phyloP scores from a whole-genome alignment of 1,140 invertebrate species.

The Scaptomyza hsui region DNA sequence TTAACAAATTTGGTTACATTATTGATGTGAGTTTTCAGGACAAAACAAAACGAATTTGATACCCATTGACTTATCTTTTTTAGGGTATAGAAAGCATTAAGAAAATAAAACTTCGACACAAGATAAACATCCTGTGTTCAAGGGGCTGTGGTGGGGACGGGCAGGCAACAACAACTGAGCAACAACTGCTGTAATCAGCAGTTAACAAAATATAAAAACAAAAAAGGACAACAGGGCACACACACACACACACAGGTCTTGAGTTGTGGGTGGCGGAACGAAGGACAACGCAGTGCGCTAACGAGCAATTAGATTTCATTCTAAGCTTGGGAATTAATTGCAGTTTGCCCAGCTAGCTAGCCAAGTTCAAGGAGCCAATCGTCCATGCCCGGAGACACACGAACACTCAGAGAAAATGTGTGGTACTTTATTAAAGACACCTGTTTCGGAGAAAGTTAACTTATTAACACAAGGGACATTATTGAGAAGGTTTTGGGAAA shows the following conservation, averaged over 20 bases:
- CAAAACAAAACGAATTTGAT: not conserved
- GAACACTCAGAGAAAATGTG: not conserved
- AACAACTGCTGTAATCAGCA: constrained; percentile 84
- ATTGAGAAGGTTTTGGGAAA: no score
- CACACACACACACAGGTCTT: not conserved
- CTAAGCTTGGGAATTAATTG: constrained; percentile 82
- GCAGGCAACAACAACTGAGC: constrained; percentile 39
- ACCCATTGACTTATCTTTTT: not conserved
- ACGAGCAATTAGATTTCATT: constrained; percentile 84
- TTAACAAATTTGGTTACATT: not conserved
- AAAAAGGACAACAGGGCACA: constrained; percentile 40
- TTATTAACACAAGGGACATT: no score
- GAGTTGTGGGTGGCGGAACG: constrained; percentile 4
- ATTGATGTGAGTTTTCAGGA: not conserved
- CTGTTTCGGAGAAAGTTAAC: no score
- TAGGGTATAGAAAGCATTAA: constrained; percentile 57
- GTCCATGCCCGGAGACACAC: not conserved
- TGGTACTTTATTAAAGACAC: not conserved
- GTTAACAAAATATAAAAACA: constrained; percentile 84
- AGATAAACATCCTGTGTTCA: constrained; percentile 61
- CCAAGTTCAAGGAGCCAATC: constrained; percentile 24
- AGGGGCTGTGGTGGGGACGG: not conserved
- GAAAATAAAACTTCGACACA: constrained; percentile 70
- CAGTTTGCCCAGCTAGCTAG: constrained; percentile 47
- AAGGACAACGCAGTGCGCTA: constrained; percentile 72